A percentile compares a stretch with the other conserved stretches of the same genome.
phyloP scores from a whole-genome alignment of 1,140 invertebrate species.

The Ganaspis sp. region DNA sequence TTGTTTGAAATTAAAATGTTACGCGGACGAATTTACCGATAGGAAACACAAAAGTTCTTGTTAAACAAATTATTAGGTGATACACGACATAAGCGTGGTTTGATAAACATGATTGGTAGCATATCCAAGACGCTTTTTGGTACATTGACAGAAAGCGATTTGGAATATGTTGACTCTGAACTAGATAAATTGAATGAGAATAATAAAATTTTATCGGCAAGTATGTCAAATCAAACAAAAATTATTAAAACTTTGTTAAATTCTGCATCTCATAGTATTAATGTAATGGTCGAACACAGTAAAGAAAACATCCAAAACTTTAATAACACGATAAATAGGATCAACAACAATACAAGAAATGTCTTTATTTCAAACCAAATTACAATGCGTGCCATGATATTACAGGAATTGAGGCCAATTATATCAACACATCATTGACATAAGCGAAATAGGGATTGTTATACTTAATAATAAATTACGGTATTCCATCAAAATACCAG shows the following conservation, averaged over 20 bases:
- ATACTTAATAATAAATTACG: background rate
- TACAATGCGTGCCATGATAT: background rate
- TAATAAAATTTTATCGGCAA: background rate
- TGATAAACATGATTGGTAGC: background rate
- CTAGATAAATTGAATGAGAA: background rate
- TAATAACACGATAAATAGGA: background rate
- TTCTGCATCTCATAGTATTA: background rate
- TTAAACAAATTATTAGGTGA: background rate
- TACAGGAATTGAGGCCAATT: background rate
- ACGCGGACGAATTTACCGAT: background rate
- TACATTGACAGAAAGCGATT: background rate
- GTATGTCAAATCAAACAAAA: background rate
- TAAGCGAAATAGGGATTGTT: too few species aligned
- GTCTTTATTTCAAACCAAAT: background rate
- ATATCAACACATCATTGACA: background rate
- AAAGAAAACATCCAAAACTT: background rate
- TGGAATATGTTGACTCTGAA: background rate
- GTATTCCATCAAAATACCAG: background rate
- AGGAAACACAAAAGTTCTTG: background rate
- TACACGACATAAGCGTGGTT: background rate
- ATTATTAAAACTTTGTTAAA: background rate
- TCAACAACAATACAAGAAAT: too few species aligned
- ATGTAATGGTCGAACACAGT: background rate
- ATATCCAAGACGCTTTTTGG: background rate
- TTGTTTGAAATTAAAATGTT: background rate